Evolutionary conservation across 2,113 vertebrate genomes (phyloP), one percentile per base, ranked within the genome.

Genomic region (Microtus oregoni): DNA sequence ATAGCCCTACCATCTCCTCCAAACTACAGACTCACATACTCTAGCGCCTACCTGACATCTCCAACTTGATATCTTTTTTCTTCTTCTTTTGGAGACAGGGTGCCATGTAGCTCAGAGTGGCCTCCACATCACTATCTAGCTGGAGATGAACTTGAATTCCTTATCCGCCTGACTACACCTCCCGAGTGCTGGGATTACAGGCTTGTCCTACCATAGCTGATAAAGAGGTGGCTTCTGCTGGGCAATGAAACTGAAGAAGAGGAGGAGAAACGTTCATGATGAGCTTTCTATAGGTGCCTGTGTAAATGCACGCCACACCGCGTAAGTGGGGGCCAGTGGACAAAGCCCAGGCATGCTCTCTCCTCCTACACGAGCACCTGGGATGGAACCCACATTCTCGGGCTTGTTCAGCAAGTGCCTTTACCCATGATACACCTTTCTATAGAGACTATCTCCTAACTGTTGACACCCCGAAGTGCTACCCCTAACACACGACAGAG

Each of bases 401-500:
- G 20, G 85, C 30, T 41, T 83, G 28, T 22, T 68, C 83, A 47
- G 41, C 26, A 65, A 44, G 61, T 47, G 38, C 28, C 82, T 86
- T 30, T 47, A 67, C 61, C 58, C 38, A 47, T 0, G 4, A 41
- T 12, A 67, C 65, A 14, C 17, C 41, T 58, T 86, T 65, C 76
- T 26, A 13, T 0, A 1, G 10, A 7, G 11, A 24, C 26, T 26
- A 2, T 44, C 72, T 50, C 73, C 26, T 50, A 14, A 41, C 38
- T 15, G 6, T 3, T 32, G 7, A 50, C 26, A 10, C 0, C 7
- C 0, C 9, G 70, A 0, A 0, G 11, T 22, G 19, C 5, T 0
- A 47, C 3, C 79, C 30, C n/a, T n/a, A 72, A 55, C 61, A 11
- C 5, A 30, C 1, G 30, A 75, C 13, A 24, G 47, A 79, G 15